Evolutionary conservation across 2,797 vertebrate species (phyloP), one percentile per base, ranked within the genome.

Genomic region (Gymnocypris eckloni): DNA sequence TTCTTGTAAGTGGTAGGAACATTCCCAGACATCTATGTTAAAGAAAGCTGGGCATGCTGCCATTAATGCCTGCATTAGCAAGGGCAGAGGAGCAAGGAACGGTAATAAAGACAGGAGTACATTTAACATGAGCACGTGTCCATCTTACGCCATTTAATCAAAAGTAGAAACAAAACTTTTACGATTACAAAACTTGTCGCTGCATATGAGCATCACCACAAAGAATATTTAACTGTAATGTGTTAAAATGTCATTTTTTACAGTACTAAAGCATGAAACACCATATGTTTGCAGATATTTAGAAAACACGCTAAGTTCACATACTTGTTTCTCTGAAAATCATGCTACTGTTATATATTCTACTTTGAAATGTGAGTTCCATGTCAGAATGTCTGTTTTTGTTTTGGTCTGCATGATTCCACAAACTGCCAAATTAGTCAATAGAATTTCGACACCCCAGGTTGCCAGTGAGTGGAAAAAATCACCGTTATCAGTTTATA

Each of bases 1-100:
- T 91, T 90, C 90, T 89, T 85, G 87, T 92, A 92, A 92, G 90
- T 87, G 89, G 88, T 92, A 79, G 89, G 83, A 91, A 90, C 80
- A 87, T 85, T 88, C 93, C 89, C 86, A 87, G 87, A 89, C 81
- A 89, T 93, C 90, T 89, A 87, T 89, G 89, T 92, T 92, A 91
- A 90, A 87, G 90, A 90, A 79, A 85, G 82, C n/a, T 61, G 86
- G 84, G 72, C 87, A 90, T 81, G 86, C 89, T 33, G 86, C 89
- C 89, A 91, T 71, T 91, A 91, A 88, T 66, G 86, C 79, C 7
- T 86, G 87, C 92, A 93, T 93, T 92, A 92, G 93, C 54, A 45
- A 80, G 81, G 28, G 71, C 50, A 22, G 52, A 77, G 39, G 71
- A 89, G 71, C 41, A 16, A 61, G 39, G 39, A 70, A 66, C 56